phyloP scores from a whole-genome alignment of 1,140 invertebrate genomes.

The Drosophila punjabiensis region DNA sequence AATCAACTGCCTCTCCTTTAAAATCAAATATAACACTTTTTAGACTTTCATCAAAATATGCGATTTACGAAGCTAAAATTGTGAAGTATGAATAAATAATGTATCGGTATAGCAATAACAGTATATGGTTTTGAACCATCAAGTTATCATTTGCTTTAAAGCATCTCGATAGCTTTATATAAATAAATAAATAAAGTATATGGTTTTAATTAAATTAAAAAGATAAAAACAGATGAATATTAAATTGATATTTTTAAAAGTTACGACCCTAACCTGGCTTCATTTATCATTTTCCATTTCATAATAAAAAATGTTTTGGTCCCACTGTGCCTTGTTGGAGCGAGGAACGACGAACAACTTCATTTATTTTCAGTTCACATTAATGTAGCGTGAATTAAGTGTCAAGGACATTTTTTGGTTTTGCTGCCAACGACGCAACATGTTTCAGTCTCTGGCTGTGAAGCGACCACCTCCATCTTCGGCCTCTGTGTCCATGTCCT shows the following conservation, averaged over 20 bases:
- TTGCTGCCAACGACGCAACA: constrained; percentile 74
- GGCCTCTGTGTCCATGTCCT: constrained; percentile 36
- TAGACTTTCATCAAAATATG: background rate
- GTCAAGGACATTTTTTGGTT: constrained; percentile 83
- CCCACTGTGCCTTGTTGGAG: constrained; percentile 52
- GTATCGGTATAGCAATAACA: too few relatives aligned
- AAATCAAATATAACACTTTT: too few relatives aligned
- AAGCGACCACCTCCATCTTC: constrained; percentile 2
- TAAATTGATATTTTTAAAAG: too few relatives aligned
- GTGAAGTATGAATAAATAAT: background rate
- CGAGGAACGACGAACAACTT: constrained; percentile 57
- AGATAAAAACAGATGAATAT: too few relatives aligned
- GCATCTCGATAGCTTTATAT: too few relatives aligned
- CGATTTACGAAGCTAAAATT: background rate
- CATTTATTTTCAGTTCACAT: constrained; percentile 82
- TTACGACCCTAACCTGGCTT: too few relatives aligned
- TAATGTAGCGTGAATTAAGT: constrained; percentile 84
- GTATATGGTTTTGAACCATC: background rate
- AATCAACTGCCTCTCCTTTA: background rate
- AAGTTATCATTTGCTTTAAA: too few relatives aligned
- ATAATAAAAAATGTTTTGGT: background rate
- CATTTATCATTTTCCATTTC: too few relatives aligned
- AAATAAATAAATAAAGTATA: background rate
- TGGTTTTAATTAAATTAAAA: background rate
- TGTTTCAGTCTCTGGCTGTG: constrained; percentile 59